Evolutionary conservation across 2,888 invertebrate species (phyloP), one percentile per base, ranked within the genome.

Genomic region (Cryptus viduatorius): DNA sequence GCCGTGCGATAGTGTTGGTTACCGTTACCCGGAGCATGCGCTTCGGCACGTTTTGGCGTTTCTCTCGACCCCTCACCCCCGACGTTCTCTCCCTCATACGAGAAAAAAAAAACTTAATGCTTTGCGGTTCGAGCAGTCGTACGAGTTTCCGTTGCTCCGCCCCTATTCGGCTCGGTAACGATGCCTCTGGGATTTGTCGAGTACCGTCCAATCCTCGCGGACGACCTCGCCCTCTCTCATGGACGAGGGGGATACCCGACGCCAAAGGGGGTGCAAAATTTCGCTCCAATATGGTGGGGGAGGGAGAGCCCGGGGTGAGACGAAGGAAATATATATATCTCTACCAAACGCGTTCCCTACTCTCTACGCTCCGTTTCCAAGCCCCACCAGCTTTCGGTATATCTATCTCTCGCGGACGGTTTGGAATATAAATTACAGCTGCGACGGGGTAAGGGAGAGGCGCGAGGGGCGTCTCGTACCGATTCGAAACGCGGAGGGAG

Each of bases 131-230:
- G 56, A 56, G 56, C 56, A 56, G 56, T 56, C 56, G 56, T 24
- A 24, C 19, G 56, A 56, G 56, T 56, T 56, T 24, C 53, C 72
- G 83, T 87, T 69, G 89, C 89, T 88, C 90, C 92, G 92, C 92
- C 92, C 89, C 88, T 87, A 24, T 82, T 83, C 86, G 87, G 84
- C 85, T 7, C 65, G 87, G 87, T 82, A 86, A 91, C 90, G 90
- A 91, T 91, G 89, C 92, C 91, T 90, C 91, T 92, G 92, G 93
- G 93, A 93, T 93, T 93, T 92, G 93, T 92, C 91, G 89, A 87
- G 86, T 79, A 83, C 84, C 87, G 88, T 84, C 93, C 93, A 93
- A 93, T 92, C 85, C 78, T 77, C 59, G 44, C 3, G 73, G 29
- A 46, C 86, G 73, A 83, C 83, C 56, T 72, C 78, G 65, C 46